Base-by-base conservation (phyloP, 2,113 vertebrate species). In the Pitta sordida region DNA sequence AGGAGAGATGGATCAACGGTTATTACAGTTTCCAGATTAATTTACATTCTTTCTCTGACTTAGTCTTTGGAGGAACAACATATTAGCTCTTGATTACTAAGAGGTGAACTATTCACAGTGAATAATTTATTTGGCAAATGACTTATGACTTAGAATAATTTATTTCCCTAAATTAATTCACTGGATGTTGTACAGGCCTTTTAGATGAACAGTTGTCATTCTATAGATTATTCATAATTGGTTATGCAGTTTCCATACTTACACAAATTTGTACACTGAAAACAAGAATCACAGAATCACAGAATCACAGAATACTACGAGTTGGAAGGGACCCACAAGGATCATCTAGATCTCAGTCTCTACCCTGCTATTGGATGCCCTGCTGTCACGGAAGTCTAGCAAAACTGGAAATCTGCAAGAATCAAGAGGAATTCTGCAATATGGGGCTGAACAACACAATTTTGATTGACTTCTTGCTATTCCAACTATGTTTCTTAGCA, bases 61-160 rank as follows among this genome's bases (percentile, higher is more conserved):
- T 88, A 30, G 41, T 88, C 82, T 92, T 95, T 90, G 75, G 84
- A 94, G 49, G 63, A 93, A 79, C 46, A 94, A 27, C 70, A 91
- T 78, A 93, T 94, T 91, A 94, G 74, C 59, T 43, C 67, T 90
- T 94, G 84, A 94, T 94, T 93, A 92, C 63, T 58, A 51, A 70
- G 46, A 26, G 84, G 19, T 87, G 89, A 94, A 73, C n/a, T 80
- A 92, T 92, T 95, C 69, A 86, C 69, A 73, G 65, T 82, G 92
- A 94, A 86, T 96, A 96, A 91, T 94, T 91, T 89, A 90, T 91
- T 74, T 91, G 59, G 84, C 70, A 83, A 95, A 87, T 90, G 83
- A 89, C 44, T 92, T 94, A 58, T 53, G 84, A 79, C 55, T 91
- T 83, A 64, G 74, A 92, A 89, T 90, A 88, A 86, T 90, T 92